Percentiles rank a stretch among this genome's conserved stretches.
Conservation (phyloP, 1,140 invertebrate species). For the Melipona quadrifasciata region DNA sequence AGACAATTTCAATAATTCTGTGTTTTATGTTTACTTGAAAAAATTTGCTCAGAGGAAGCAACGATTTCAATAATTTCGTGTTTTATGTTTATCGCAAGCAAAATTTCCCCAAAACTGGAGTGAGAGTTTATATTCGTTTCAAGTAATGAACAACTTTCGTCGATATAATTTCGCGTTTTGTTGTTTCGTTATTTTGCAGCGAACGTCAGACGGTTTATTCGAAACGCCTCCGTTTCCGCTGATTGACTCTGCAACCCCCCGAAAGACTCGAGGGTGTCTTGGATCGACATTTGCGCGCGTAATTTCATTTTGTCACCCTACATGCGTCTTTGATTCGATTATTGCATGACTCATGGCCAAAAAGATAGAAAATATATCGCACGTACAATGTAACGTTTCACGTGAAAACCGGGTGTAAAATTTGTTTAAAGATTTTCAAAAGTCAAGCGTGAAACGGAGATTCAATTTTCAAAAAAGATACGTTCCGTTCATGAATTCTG, state of each 20-base stretch:
- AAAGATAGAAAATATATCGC: conserved; percentile 53
- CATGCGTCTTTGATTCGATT: conserved; percentile 80
- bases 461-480: background rate
- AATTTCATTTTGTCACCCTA: conserved; percentile 79
- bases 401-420: background rate
- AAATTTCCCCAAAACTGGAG: no score
- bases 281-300: conserved; percentile 80
- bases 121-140: no score
- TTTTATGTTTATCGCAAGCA: no score
- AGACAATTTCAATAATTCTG: no score
- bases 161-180: background rate
- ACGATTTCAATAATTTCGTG: no score
- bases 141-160: background rate
- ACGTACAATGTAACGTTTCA: conserved; percentile 2
- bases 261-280: conserved; percentile 74
- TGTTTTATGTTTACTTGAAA: no score
- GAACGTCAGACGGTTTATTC: background rate
- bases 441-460: background rate
- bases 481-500: no score
- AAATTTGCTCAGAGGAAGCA: no score
- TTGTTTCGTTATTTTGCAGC: background rate
- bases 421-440: no score
- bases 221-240: conserved; percentile 48
- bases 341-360: conserved; percentile 76
- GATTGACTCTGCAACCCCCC: conserved; percentile 63